phyloP scores from a whole-genome alignment of 1,140 invertebrate species.

The Anastrepha ludens region DNA sequence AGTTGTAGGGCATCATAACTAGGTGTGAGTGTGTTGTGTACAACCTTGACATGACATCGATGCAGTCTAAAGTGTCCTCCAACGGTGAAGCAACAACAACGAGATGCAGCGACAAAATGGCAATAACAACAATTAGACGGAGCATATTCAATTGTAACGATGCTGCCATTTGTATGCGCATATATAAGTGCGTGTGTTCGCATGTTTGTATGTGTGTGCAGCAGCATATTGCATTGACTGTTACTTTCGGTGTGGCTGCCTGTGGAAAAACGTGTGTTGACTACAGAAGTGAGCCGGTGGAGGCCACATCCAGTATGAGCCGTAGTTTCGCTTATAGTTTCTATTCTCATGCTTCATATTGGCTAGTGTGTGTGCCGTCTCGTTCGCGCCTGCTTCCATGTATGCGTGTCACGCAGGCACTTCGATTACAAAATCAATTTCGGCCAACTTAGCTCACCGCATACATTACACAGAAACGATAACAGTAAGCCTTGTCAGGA shows the following conservation, averaged over 20 bases:
- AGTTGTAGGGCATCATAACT: background rate
- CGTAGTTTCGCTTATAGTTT: no score
- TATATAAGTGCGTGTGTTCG: background rate
- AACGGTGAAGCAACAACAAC: background rate
- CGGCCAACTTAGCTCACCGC: slow-evolving; percentile 23
- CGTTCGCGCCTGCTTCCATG: no score
- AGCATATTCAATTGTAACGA: background rate
- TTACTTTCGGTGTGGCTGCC: background rate
- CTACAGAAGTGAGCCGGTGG: background rate
- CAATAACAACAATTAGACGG: background rate
- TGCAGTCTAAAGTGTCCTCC: background rate
- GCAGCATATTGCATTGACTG: background rate
- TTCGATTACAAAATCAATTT: slow-evolving; percentile 51
- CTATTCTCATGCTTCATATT: background rate
- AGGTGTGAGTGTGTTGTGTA: background rate
- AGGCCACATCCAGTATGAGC: background rate
- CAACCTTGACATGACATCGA: slow-evolving; percentile 18
- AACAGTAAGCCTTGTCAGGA: background rate
- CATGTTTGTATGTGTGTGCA: background rate
- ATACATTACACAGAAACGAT: slow-evolving; percentile 20
- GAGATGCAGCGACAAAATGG: background rate
- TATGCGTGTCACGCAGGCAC: background rate
- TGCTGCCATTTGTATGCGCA: background rate
- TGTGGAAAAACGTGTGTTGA: background rate
- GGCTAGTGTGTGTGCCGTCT: background rate